These are phyloP conservation scores for Triplophysa yarkandensis DNA, from an alignment of 2,797 vertebrate genomes.

Conservation along the genomic window DNA sequence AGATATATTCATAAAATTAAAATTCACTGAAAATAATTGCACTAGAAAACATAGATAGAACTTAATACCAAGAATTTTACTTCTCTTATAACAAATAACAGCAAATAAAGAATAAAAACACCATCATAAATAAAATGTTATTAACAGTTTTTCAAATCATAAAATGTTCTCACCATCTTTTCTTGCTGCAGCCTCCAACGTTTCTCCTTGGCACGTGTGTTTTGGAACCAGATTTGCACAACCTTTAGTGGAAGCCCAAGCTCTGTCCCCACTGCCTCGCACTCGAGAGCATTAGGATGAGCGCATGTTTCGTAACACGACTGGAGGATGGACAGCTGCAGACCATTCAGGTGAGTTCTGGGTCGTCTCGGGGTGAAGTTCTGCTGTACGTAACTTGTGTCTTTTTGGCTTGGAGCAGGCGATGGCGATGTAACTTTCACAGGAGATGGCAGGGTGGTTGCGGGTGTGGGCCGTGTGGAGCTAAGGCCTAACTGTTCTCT, in stretches of 20 bases:
- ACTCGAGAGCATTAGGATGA: conserved; percentile 90
- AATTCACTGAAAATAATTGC: no score
- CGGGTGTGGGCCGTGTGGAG: conserved; percentile 72
- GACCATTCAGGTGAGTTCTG: conserved; percentile 88
- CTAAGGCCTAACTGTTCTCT: conserved; percentile 85
- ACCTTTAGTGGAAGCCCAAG: conserved; percentile 90
- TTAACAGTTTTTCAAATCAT: not conserved
- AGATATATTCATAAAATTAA: no score
- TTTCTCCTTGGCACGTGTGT: conserved; percentile 93
- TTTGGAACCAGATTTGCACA: conserved; percentile 96
- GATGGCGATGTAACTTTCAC: conserved; percentile 38
- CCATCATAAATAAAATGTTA: not conserved
- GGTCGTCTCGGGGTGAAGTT: conserved; percentile 84
- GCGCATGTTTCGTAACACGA: conserved; percentile 91
- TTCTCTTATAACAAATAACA: no score
- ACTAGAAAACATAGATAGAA: no score
- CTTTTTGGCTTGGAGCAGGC: conserved; percentile 70
- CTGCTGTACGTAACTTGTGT: conserved; percentile 75
- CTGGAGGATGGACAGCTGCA: conserved; percentile 90
- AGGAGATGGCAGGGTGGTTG: conserved; percentile 64
- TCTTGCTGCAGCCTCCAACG: conserved; percentile 84
- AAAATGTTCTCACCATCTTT: conserved; percentile 72
- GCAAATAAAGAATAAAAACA: not conserved
- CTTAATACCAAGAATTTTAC: no score
- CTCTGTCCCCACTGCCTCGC: conserved; percentile 85